Base-by-base conservation (phyloP, 2,797 vertebrate species). In the Gadopsis bispinosus region DNA sequence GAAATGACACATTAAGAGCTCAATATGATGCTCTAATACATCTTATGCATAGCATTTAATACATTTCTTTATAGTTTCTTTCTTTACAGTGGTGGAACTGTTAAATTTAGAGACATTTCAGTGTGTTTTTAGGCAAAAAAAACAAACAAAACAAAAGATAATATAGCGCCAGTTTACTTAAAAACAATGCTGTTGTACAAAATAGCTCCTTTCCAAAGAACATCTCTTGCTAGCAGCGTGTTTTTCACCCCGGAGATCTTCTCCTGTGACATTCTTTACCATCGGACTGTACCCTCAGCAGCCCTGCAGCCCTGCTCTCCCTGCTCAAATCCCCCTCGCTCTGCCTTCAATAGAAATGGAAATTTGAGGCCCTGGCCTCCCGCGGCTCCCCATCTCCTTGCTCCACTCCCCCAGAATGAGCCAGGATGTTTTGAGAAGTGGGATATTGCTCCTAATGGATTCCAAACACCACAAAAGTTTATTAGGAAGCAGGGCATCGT, bases 401-500 rank as follows among this genome's bases (percentile, higher is more conserved):
- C 85, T 85, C 72, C 75, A 81, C 83, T 84, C 91, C 83, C 86
- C 68, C 78, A 88, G 83, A 92, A 84, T 75, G 85, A 88, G 87
- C 83, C 93, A 93, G 93, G 93, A 95, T 95, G 94, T 94, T 95
- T 94, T 93, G 90, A 95, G 90, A 93, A 93, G 91, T 83, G 91
- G 94, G 94, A 95, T 95, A 95, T 95, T 95, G 93, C 91, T 94
- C 91, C 91, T 95, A 95, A 95, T 95, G 93, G 93, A 95, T 95
- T 94, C 92, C 94, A 95, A 95, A 94, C 93, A 94, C 93, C 92
- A 94, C 93, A 94, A 93, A 95, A 89, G 92, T 96, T 95, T 95
- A 95, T 94, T 94, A 94, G 94, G 92, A 94, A 94, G 89, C 87
- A 69, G 89, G 86, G 93, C 87, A 79, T 93, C 79, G 77, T 95